These are phyloP conservation scores for Candoia aspera DNA, from an alignment of 2,113 vertebrate species.

Conservation along the genomic window DNA sequence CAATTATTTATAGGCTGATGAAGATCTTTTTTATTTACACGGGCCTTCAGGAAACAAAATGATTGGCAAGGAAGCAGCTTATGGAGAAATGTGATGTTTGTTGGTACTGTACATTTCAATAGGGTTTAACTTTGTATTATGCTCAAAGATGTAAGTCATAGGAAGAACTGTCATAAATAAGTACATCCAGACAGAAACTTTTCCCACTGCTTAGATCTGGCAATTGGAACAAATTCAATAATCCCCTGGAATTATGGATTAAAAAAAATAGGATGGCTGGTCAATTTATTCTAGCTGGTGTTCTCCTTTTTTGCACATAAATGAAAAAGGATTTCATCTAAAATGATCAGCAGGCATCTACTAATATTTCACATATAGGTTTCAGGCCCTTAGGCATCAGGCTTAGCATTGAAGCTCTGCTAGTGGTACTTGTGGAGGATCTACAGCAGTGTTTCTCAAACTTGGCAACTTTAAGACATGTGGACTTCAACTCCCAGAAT, in stretches of 20 bases:
- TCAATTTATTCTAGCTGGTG: not conserved
- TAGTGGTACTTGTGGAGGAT: too few relatives aligned
- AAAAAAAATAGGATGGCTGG: not conserved
- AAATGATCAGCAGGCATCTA: too few relatives aligned
- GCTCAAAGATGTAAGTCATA: not conserved
- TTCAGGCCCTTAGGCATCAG: too few relatives aligned
- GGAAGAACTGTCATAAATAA: not conserved
- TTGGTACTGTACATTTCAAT: not conserved
- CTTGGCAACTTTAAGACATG: too few relatives aligned
- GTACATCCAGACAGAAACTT: not conserved
- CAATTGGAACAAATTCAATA: not conserved
- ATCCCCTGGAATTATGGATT: not conserved
- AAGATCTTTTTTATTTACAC: constrained; percentile 1
- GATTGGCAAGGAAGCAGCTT: not conserved
- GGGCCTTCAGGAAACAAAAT: not conserved
- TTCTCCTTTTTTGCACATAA: not conserved
- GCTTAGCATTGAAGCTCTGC: too few relatives aligned
- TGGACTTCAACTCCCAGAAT: too few relatives aligned
- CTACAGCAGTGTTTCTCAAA: too few relatives aligned
- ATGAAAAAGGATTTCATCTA: too few relatives aligned
- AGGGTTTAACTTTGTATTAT: not conserved
- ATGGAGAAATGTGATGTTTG: not conserved
- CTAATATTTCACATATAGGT: too few relatives aligned
- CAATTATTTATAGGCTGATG: constrained; percentile 7
- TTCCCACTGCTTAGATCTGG: not conserved